phyloP scores from a whole-genome alignment of 2,888 invertebrate genomes.

The Latrodectus hesperus region DNA sequence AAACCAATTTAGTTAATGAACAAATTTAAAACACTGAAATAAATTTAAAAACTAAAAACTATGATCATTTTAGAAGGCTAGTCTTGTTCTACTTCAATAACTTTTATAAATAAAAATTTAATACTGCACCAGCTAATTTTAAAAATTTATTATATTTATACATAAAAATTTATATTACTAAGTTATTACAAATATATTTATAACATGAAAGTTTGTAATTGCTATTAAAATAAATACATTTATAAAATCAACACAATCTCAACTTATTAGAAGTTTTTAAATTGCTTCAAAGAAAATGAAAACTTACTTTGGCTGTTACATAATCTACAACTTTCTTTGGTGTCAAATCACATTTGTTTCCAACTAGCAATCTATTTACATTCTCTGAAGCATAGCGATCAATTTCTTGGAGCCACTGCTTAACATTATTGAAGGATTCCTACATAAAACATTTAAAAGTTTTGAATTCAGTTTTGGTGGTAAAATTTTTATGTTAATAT shows the following conservation, averaged over 20 bases:
- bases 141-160: too few relatives aligned
- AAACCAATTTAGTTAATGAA: too few relatives aligned
- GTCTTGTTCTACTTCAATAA: too few relatives aligned
- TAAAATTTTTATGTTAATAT: too few relatives aligned
- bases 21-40: too few relatives aligned
- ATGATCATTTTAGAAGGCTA: too few relatives aligned
- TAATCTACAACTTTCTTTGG: slow-evolving; percentile 99
- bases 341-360: slow-evolving; percentile 98
- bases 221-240: background rate
- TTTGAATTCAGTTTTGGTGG: too few relatives aligned
- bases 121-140: too few relatives aligned
- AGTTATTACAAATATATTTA: background rate
- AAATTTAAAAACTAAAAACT: too few relatives aligned
- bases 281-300: background rate
- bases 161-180: too few relatives aligned
- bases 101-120: too few relatives aligned
- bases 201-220: background rate
- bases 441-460: slow-evolving; percentile 71
- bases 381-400: slow-evolving; percentile 99
- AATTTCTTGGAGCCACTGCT: slow-evolving; percentile 99
- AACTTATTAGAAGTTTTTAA: background rate
- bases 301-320: slow-evolving; percentile 86
- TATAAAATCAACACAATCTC: background rate
- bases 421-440: slow-evolving; percentile 99
- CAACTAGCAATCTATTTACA: slow-evolving; percentile 99